These are phyloP conservation scores for Tiphia femorata DNA, from an alignment of 2,888 invertebrate genomes.

Conservation along the genomic window DNA sequence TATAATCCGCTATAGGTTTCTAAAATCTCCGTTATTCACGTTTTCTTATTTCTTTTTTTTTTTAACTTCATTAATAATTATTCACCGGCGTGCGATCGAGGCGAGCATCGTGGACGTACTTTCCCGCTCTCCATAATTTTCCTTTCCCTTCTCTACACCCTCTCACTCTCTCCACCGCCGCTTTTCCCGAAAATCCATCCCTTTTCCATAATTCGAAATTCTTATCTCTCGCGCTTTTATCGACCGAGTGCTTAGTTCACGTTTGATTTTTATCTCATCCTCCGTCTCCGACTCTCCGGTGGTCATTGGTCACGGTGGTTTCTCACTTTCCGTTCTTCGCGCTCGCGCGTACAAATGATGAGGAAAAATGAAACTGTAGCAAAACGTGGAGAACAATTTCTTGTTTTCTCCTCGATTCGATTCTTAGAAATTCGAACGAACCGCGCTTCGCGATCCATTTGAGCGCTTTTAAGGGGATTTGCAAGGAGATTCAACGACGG, in stretches of 20 bases:
- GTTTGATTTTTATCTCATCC: too few species aligned
- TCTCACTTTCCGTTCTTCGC: neutral
- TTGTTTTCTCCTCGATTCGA: too few species aligned
- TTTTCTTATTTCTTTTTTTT: conserved; percentile 25
- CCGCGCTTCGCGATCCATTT: too few species aligned
- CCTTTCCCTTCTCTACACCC: neutral
- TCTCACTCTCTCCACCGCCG: neutral
- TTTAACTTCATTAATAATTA: conserved; percentile 12
- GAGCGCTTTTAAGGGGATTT: too few species aligned
- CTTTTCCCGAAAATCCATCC: neutral
- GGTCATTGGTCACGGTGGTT: too few species aligned
- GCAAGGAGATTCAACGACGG: too few species aligned
- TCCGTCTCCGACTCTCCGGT: too few species aligned
- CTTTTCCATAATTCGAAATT: neutral
- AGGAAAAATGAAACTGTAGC: neutral
- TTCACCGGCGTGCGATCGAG: conserved; percentile 32
- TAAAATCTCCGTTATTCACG: conserved; percentile 60
- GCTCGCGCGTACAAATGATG: neutral
- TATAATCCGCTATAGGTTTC: conserved; percentile 63
- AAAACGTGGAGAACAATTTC: too few species aligned
- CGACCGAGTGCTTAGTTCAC: neutral
- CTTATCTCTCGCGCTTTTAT: neutral
- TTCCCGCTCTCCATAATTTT: neutral
- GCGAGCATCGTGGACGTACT: conserved; percentile 30
- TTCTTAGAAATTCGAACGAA: too few species aligned